These are phyloP conservation scores for Dicyrtomina minuta DNA, from an alignment of 2,888 invertebrate genomes.

Conservation along the genomic window DNA sequence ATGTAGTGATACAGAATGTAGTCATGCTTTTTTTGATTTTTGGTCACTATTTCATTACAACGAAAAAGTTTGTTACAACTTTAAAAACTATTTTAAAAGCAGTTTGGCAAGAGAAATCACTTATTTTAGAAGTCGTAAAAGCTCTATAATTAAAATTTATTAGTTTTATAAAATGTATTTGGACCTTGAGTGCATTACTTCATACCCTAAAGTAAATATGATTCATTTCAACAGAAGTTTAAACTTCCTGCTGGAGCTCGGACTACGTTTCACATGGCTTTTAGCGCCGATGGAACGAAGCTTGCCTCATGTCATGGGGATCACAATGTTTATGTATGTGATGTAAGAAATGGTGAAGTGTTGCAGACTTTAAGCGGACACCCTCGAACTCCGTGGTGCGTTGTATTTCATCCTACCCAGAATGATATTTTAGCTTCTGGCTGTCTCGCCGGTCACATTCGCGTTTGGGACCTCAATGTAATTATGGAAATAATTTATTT, in stretches of 20 bases:
- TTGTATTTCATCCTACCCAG: constrained; percentile 82
- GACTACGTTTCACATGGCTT: constrained; percentile 45
- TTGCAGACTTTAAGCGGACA: constrained; percentile 73
- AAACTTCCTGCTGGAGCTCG: constrained; percentile 50
- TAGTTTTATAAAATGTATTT: too few relatives aligned
- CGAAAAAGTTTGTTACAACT: too few relatives aligned
- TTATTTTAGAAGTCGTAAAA: too few relatives aligned
- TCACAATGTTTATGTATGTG: constrained; percentile 82
- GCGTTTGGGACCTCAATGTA: constrained; percentile 82
- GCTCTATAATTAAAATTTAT: too few relatives aligned
- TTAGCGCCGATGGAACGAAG: constrained; percentile 62
- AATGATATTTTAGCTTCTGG: constrained; percentile 83
- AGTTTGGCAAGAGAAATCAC: not conserved
- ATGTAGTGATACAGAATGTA: too few relatives aligned
- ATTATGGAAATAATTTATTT: too few relatives aligned
- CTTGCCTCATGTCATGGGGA: constrained; percentile 87
- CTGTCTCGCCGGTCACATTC: constrained; percentile 83
- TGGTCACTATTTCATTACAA: too few relatives aligned
- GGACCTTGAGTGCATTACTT: too few relatives aligned
- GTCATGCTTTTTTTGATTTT: too few relatives aligned
- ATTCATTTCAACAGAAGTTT: constrained; percentile 38
- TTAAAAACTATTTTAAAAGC: too few relatives aligned
- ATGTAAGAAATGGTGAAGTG: constrained; percentile 74
- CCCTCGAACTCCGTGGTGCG: constrained; percentile 86
- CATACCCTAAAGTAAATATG: not conserved